Conservation (phyloP, 2,888 invertebrate genomes). For the Trachelus tabidus region DNA sequence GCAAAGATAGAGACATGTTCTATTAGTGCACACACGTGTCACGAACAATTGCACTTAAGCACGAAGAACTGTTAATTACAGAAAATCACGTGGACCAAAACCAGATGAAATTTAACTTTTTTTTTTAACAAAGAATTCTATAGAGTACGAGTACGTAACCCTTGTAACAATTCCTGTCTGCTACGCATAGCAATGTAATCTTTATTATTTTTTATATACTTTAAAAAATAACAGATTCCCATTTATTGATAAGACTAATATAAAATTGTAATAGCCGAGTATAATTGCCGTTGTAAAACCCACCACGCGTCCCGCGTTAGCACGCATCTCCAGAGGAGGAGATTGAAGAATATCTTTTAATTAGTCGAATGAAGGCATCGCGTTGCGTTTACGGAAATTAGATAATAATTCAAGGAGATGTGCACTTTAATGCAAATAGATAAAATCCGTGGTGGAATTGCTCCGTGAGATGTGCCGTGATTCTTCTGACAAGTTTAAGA, state of each 20-base stretch:
- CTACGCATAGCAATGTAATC: not conserved
- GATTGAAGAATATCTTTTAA: conserved; percentile 31
- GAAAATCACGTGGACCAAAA: not conserved
- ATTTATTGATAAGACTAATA: conserved; percentile 42
- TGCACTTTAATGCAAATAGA: not conserved
- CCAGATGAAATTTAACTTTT: not conserved
- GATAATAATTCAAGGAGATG: not conserved
- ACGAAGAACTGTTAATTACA: not conserved
- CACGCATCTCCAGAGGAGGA: conserved; percentile 27
- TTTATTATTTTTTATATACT: not conserved
- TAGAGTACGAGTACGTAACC: not conserved
- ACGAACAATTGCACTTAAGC: not conserved
- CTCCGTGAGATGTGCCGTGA: not conserved
- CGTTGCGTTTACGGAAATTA: not conserved
- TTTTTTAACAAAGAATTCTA: not conserved
- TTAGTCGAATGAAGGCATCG: conserved; percentile 33
- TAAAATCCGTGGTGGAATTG: not conserved
- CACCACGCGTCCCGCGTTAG: conserved; percentile 39
- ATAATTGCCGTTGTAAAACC: conserved; percentile 49
- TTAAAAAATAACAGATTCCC: conserved; percentile 30
- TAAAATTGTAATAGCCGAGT: conserved; percentile 47
- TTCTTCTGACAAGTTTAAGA: not conserved
- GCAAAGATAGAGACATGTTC: conserved; percentile 31
- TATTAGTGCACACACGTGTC: conserved; percentile 50
- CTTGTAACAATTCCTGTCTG: not conserved